Percentiles rank a stretch among this genome's conserved stretches.
These are phyloP conservation scores for Iphiclides podalirius DNA, from an alignment of 2,888 invertebrate genomes.

Conservation along the genomic window DNA sequence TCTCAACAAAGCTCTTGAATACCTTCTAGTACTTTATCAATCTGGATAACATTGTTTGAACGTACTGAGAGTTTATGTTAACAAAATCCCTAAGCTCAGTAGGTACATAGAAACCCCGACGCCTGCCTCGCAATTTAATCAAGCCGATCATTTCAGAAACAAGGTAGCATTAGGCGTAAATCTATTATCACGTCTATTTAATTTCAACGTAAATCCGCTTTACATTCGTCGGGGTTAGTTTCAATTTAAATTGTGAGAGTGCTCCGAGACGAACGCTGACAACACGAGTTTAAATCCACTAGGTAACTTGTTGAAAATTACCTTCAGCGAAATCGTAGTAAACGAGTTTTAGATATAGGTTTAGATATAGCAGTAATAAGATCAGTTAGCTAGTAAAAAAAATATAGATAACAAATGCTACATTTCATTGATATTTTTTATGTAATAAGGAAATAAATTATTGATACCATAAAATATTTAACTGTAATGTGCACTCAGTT, in stretches of 20 bases:
- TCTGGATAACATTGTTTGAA: neutral
- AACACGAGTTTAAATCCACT: constrained; percentile 1
- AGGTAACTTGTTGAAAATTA: too few species aligned
- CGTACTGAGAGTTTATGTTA: constrained; percentile 4
- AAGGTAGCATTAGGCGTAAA: constrained; percentile 9
- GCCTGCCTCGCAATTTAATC: constrained; percentile 6
- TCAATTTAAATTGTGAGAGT: neutral
- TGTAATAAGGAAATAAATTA: too few species aligned
- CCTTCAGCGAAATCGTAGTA: too few species aligned
- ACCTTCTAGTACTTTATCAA: too few species aligned
- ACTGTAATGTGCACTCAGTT: too few species aligned
- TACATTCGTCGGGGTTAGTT: constrained; percentile 3
- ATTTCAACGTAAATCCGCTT: constrained; percentile 14
- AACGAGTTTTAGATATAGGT: too few species aligned
- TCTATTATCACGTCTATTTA: constrained; percentile 6
- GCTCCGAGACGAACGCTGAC: neutral
- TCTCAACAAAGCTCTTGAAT: neutral
- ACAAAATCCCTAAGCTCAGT: constrained; percentile 8
- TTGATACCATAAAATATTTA: too few species aligned
- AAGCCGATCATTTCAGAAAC: constrained; percentile 15
- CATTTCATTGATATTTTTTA: too few species aligned
- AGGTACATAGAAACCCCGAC: neutral
- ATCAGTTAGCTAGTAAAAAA: too few species aligned
- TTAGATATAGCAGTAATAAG: too few species aligned
- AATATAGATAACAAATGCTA: too few species aligned